These are phyloP conservation scores for Melanotaenia trifasciata DNA, from an alignment of 2,797 vertebrate species.

Conservation along the genomic window DNA sequence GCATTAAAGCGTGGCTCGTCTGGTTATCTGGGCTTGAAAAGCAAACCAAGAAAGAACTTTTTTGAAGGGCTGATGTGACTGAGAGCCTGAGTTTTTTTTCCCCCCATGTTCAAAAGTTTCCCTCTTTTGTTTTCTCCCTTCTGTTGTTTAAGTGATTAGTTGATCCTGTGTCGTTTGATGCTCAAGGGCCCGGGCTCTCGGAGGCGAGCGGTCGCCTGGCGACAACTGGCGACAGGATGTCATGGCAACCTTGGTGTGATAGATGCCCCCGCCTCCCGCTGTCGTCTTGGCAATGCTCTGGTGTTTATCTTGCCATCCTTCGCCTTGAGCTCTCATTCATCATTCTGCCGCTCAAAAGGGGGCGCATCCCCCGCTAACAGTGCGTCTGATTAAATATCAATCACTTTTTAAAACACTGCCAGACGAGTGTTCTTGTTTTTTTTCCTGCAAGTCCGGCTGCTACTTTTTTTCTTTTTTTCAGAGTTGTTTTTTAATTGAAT, in stretches of 20 bases:
- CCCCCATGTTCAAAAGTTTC: conserved; percentile 1
- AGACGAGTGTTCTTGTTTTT: neutral
- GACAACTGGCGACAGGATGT: conserved; percentile 54
- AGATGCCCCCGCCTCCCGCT: conserved; percentile 54
- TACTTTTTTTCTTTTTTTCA: conserved; percentile 2
- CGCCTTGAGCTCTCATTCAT: conserved; percentile 56
- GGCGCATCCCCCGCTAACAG: conserved; percentile 21
- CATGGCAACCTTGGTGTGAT: conserved; percentile 73
- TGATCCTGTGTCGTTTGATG: conserved; percentile 10
- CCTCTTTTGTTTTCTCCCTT: conserved; percentile 3
- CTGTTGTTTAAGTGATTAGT: conserved; percentile 31
- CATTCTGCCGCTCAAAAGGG: conserved; percentile 35
- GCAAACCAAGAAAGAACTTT: conserved; percentile 7
- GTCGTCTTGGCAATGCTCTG: conserved; percentile 46
- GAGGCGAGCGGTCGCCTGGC: conserved; percentile 40
- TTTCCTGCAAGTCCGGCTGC: neutral
- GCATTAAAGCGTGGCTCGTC: neutral
- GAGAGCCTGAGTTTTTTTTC: too few relatives aligned
- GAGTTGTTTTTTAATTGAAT: neutral
- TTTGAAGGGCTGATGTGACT: neutral
- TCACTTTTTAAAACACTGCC: conserved; percentile 53
- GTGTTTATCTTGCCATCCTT: conserved; percentile 70
- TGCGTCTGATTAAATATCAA: conserved; percentile 62
- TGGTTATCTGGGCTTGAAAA: conserved; percentile 19
- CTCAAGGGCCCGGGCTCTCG: conserved; percentile 40